Conservation (phyloP, 1,140 invertebrate genomes). For the Leptopilina boulardi region DNA sequence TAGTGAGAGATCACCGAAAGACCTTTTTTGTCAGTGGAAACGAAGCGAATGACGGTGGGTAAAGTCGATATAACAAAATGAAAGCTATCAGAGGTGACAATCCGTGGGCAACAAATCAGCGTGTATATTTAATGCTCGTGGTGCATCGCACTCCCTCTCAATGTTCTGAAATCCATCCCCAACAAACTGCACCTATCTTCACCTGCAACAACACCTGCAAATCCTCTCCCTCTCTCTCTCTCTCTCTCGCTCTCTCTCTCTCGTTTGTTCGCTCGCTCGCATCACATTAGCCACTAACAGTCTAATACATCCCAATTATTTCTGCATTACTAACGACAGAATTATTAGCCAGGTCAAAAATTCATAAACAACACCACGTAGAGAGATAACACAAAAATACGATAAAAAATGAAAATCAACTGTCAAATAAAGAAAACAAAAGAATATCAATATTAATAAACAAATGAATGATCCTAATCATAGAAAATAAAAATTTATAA, state of each 20-base stretch:
- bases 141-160: slow-evolving; percentile 44
- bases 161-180: slow-evolving; percentile 22
- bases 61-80: slow-evolving; percentile 64
- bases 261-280: slow-evolving; percentile 33
- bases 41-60: slow-evolving; percentile 46
- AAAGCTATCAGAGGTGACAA: slow-evolving; percentile 71
- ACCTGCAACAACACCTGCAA: slow-evolving; percentile 16
- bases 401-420: too few relatives aligned
- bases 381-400: background rate
- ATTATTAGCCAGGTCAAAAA: slow-evolving; percentile 43
- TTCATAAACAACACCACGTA: background rate
- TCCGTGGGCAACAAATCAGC: slow-evolving; percentile 72
- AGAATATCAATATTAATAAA: too few relatives aligned
- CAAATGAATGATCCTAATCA: too few relatives aligned
- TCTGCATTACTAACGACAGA: slow-evolving; percentile 42
- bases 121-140: slow-evolving; percentile 71
- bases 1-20: background rate
- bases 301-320: slow-evolving; percentile 32
- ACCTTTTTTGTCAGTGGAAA: slow-evolving; percentile 24
- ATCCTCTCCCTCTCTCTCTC: slow-evolving; percentile 21
- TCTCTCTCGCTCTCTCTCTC: slow-evolving; percentile 37
- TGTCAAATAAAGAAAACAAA: too few relatives aligned
- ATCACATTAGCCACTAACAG: slow-evolving; percentile 24
- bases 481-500: too few relatives aligned
- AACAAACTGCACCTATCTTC: slow-evolving; percentile 11